These are phyloP conservation scores for Tachystola acroxantha DNA, from an alignment of 2,888 invertebrate species.

Conservation along the genomic window DNA sequence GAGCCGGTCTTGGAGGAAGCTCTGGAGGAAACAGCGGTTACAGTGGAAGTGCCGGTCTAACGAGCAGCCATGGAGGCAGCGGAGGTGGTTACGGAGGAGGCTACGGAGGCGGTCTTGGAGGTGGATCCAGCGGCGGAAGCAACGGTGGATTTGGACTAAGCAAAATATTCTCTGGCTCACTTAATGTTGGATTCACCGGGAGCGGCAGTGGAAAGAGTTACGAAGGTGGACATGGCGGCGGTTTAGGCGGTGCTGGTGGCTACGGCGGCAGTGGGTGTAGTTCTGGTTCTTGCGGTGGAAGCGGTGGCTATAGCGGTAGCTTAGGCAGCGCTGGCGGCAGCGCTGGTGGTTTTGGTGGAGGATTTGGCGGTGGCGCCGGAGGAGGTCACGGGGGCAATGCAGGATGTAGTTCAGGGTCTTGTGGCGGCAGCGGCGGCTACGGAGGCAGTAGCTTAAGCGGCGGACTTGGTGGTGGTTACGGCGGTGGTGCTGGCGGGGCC, in stretches of 20 bases:
- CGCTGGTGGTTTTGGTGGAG: constrained; percentile 15
- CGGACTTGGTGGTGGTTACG: constrained; percentile 16
- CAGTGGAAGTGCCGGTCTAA: constrained; percentile 6
- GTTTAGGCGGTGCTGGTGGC: constrained; percentile 10
- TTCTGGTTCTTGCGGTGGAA: constrained; percentile 15
- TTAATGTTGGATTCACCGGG: background rate
- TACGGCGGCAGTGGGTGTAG: constrained; percentile 15
- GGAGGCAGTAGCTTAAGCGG: constrained; percentile 22
- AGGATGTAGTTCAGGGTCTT: constrained; percentile 25
- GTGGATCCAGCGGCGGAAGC: constrained; percentile 10
- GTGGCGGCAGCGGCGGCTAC: constrained; percentile 25
- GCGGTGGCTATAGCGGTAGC: constrained; percentile 16
- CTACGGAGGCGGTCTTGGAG: constrained; percentile 7
- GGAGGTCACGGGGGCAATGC: constrained; percentile 13
- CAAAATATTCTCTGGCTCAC: background rate
- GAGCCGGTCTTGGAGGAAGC: constrained; percentile 5
- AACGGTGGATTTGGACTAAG: constrained; percentile 13
- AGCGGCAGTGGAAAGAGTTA: constrained; percentile 5
- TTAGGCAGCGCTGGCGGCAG: constrained; percentile 20
- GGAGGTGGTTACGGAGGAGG: constrained; percentile 1
- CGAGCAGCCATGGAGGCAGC: background rate
- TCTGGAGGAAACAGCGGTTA: constrained; percentile 10
- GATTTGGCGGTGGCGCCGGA: constrained; percentile 12
- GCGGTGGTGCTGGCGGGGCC: constrained; percentile 23
- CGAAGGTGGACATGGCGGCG: constrained; percentile 9